A percentile compares a stretch with the other conserved stretches of the same genome.
These are phyloP conservation scores for Argopecten irradians DNA, from an alignment of 1,140 invertebrate species.

Conservation along the genomic window DNA sequence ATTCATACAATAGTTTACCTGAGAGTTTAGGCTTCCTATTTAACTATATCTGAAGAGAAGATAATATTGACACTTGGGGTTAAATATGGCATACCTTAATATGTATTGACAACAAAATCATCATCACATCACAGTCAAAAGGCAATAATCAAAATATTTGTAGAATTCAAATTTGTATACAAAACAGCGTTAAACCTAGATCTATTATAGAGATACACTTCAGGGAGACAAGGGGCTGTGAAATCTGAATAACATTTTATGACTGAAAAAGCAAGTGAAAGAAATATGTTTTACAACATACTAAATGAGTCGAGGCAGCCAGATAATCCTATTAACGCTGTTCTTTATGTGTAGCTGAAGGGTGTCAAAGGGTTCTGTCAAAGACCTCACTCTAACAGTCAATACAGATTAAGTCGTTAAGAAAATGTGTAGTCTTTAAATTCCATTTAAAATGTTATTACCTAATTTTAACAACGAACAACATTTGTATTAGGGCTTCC, in stretches of 20 bases:
- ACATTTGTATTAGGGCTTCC: background rate
- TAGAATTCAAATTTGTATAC: background rate
- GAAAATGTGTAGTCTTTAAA: conserved; percentile 12
- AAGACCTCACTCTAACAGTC: background rate
- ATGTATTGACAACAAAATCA: background rate
- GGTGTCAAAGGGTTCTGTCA: background rate
- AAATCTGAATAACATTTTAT: background rate
- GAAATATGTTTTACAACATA: background rate
- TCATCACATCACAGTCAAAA: background rate
- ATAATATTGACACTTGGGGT: too few relatives aligned
- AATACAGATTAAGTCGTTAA: background rate
- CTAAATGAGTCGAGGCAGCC: background rate
- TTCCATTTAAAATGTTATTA: background rate
- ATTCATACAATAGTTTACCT: too few relatives aligned
- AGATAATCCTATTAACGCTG: background rate
- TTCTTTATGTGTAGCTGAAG: background rate
- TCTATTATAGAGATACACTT: background rate
- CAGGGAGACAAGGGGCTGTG: background rate
- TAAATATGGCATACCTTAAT: too few relatives aligned
- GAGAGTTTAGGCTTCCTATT: too few relatives aligned
- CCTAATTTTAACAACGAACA: background rate
- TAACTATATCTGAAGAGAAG: too few relatives aligned
- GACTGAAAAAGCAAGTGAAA: background rate
- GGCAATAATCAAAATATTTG: background rate
- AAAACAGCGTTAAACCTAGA: background rate